Conservation (phyloP, 2,113 vertebrate species). For the Apaloderma vittatum region DNA sequence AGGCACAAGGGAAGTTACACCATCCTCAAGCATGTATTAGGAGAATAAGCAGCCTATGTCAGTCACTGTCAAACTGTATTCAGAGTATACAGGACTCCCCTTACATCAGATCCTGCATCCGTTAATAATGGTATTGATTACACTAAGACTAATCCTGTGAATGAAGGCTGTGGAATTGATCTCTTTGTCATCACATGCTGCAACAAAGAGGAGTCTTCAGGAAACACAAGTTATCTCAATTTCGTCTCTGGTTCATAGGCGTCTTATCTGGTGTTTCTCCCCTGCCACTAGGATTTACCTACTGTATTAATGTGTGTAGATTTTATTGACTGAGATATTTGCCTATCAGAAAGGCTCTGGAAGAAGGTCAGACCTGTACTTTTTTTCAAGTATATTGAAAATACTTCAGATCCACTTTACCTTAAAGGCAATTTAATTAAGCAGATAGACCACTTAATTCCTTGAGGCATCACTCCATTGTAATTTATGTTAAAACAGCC, state of each 20-base stretch:
- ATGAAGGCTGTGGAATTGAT: neutral
- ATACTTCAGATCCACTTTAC: neutral
- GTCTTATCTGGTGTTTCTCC: neutral
- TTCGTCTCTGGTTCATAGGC: neutral
- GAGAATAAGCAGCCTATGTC: too few relatives aligned
- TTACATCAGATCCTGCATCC: neutral
- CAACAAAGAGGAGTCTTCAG: conserved; percentile 3
- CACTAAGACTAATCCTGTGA: conserved; percentile 17
- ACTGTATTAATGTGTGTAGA: neutral
- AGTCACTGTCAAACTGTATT: neutral
- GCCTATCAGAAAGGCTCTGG: neutral
- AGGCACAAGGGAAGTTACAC: neutral
- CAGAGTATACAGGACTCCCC: neutral
- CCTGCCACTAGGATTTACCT: neutral
- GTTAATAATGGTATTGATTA: conserved; percentile 27
- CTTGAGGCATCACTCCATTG: neutral
- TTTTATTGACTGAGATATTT: neutral
- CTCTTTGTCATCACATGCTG: neutral
- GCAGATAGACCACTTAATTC: neutral
- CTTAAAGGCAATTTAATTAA: neutral
- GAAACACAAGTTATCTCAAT: neutral
- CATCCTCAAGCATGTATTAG: too few relatives aligned
- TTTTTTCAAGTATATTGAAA: neutral
- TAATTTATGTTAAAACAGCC: neutral
- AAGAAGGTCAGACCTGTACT: neutral